Percentiles rank a stretch among this genome's conserved stretches.
These are phyloP conservation scores for Carassius gibelio DNA, from an alignment of 2,113 vertebrate species.

Conservation along the genomic window DNA sequence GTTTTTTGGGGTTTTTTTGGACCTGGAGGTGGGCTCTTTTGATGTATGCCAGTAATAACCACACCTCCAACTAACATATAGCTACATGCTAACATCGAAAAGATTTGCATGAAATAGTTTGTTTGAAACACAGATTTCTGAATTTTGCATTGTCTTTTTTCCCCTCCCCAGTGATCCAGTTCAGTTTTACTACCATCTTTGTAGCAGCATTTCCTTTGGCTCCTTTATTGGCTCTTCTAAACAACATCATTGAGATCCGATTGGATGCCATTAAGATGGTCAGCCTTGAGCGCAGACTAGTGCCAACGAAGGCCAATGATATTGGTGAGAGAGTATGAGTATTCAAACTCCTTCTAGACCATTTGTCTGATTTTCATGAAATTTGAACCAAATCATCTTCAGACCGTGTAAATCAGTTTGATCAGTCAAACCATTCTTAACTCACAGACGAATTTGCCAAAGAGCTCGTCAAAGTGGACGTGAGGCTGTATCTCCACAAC, in stretches of 20 bases:
- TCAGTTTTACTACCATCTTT: conserved; percentile 96
- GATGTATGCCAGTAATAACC: not conserved
- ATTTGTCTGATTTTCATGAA: too few relatives aligned
- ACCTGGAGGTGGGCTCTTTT: not conserved
- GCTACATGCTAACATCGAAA: not conserved
- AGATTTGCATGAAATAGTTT: not conserved
- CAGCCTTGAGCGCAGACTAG: conserved; percentile 90
- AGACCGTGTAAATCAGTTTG: too few relatives aligned
- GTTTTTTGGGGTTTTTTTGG: not conserved
- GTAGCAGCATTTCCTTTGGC: conserved; percentile 96
- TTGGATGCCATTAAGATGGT: conserved; percentile 97
- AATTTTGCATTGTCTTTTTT: not conserved
- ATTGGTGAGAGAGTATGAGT: conserved; percentile 82
- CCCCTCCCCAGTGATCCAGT: conserved; percentile 85
- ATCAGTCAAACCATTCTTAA: too few relatives aligned
- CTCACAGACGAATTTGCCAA: too few relatives aligned
- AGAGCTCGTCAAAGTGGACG: too few relatives aligned
- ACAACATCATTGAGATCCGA: conserved; percentile 96
- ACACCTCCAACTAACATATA: not conserved
- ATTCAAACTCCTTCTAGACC: too few relatives aligned
- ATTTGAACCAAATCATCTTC: too few relatives aligned
- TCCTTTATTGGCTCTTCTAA: conserved; percentile 91
- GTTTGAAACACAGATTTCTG: not conserved
- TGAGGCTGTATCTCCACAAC: too few relatives aligned
- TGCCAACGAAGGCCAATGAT: conserved; percentile 94